Evolutionary conservation across 2,888 invertebrate genomes (phyloP).

Genomic region (Mythimna ferrago): DNA sequence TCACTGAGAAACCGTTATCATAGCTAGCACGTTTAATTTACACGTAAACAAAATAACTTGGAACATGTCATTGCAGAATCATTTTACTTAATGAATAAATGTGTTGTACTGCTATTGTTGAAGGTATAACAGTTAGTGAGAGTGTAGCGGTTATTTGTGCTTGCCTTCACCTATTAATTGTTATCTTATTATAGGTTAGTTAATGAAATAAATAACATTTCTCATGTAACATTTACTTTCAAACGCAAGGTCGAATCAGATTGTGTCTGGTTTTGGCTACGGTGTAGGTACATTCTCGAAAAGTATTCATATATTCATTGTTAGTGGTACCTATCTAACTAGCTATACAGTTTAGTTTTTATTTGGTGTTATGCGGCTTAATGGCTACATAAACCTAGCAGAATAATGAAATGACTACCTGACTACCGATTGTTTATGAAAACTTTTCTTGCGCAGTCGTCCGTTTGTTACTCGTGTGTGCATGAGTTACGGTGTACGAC

Average conservation of each 20-base stretch:
- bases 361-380: neutral
- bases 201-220: conserved; percentile 18
- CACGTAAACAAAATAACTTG: conserved; percentile 8
- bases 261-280: conserved; percentile 27
- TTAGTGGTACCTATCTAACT: neutral
- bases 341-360: neutral
- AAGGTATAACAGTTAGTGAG: conserved; percentile 9
- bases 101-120: neutral
- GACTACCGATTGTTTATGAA: neutral
- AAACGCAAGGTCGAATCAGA: conserved; percentile 37
- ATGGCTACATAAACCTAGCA: neutral
- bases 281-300: conserved; percentile 1
- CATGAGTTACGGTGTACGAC: too few relatives aligned
- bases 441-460: neutral
- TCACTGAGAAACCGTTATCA: neutral
- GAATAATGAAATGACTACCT: neutral
- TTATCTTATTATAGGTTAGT: neutral
- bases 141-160: neutral
- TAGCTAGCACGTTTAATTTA: neutral
- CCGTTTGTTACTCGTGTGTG: neutral
- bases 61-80: neutral
- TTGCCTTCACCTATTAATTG: conserved; percentile 24
- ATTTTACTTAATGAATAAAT: conserved; percentile 11
- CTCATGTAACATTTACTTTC: conserved; percentile 24
- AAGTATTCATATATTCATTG: neutral